Evolutionary conservation across 2,113 vertebrate species (phyloP), one percentile per base, ranked within the genome.

Genomic region (Tetrao urogallus): DNA sequence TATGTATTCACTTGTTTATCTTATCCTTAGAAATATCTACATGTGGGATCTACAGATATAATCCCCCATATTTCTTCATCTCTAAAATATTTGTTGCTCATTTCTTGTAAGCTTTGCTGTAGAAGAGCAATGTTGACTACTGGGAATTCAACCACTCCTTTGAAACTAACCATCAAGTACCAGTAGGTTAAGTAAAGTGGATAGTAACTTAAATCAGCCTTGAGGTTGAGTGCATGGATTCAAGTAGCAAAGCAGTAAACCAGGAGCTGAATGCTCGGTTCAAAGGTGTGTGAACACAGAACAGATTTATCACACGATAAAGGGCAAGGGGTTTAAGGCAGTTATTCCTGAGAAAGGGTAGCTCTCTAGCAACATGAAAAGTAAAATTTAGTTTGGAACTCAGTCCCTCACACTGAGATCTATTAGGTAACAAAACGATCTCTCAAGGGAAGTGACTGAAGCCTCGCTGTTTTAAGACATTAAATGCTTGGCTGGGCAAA

Each of bases 371-470:
- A 74, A 72, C 79, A 65, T 24, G 52, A 92, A 88, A 94, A 82
- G 75, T 75, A 81, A 93, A 94, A 94, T 91, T 56, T 54, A 22
- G 47, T 74, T 92, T 89, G 79, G 82, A 93, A 71, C 38, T 86
- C 47, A 28, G 69, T 83, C 85, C 25, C 65, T 93, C 69, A 83
- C 50, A 13, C 47, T 67, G 82, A 94, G 78, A 61, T 93, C 82
- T 91, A 50, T 56, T 45, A 74, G 67, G 69, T 56, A 80, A 80
- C 72, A 73, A 82, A 88, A 48, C 60, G 3, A 0, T 15, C 50
- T 94, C 75, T 92, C 82, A 67, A 48, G 89, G 64, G 71, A 80
- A 86, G 87, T 64, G 72, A n/a, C 87, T 70, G 74, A 25, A 96
- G 13, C 58, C 84, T 92, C 6, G 0, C 64, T 52, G 64, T 77